Conservation (phyloP, 2,113 vertebrate genomes). For the Poicephalus meyeri region DNA sequence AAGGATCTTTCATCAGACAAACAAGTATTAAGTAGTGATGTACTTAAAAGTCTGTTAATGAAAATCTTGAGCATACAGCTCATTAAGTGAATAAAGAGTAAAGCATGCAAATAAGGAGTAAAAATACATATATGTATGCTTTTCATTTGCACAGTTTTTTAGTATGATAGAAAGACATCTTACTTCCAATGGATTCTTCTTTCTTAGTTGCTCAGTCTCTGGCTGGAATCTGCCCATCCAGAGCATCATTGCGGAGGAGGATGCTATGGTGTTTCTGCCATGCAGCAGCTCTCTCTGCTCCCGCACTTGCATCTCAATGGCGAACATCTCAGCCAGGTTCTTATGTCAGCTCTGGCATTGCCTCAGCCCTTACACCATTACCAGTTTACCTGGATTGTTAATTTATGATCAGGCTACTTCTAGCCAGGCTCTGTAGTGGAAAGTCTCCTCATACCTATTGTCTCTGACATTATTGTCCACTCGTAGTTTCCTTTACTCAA, state of each 20-base stretch:
- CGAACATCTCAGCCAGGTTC: neutral
- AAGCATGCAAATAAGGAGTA: neutral
- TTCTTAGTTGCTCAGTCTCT: neutral
- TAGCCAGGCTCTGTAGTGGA: neutral
- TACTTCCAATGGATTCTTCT: neutral
- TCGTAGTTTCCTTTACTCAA: neutral
- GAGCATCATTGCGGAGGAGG: neutral
- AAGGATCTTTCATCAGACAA: neutral
- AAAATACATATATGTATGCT: neutral
- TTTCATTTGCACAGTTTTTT: neutral
- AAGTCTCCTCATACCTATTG: neutral
- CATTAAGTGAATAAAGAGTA: neutral
- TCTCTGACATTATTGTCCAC: neutral
- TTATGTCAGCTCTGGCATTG: fast-evolving
- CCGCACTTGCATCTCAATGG: fast-evolving
- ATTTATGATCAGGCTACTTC: neutral
- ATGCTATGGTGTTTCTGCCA: fast-evolving
- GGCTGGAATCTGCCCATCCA: neutral
- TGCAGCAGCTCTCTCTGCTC: neutral
- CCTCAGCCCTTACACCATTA: neutral
- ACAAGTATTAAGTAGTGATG: neutral
- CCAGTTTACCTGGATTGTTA: neutral
- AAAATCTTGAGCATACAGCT: neutral
- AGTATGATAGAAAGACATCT: neutral
- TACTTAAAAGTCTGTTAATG: neutral